These are phyloP conservation scores for Antennarius striatus DNA, from an alignment of 2,113 vertebrate species.

Conservation along the genomic window DNA sequence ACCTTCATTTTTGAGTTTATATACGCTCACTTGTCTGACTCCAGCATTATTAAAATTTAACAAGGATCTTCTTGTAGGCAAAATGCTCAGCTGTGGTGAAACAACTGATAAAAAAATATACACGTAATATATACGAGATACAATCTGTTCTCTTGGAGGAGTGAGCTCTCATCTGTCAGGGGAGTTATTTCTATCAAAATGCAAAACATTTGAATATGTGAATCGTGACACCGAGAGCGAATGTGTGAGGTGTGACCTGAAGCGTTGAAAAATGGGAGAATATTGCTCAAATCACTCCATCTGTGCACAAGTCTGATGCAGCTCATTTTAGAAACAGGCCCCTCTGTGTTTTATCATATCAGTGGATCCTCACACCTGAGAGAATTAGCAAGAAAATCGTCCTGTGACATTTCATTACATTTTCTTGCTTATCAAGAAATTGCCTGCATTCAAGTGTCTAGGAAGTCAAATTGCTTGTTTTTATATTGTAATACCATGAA, in stretches of 20 bases:
- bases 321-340: slow-evolving; percentile 34
- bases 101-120: slow-evolving; percentile 54
- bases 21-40: slow-evolving; percentile 9
- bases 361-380: slow-evolving; percentile 27
- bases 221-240: slow-evolving; percentile 52
- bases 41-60: slow-evolving; percentile 58
- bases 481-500: slow-evolving; percentile 37
- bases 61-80: slow-evolving; percentile 39
- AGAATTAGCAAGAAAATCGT: slow-evolving; percentile 44
- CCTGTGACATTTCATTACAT: slow-evolving; percentile 57
- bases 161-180: slow-evolving; percentile 45
- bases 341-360: slow-evolving; percentile 47
- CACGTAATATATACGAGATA: slow-evolving; percentile 17
- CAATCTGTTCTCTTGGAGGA: slow-evolving; percentile 11
- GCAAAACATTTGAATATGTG: slow-evolving; percentile 59
- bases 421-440: slow-evolving; percentile 36
- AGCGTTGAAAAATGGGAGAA: slow-evolving; percentile 23
- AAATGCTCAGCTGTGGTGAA: slow-evolving; percentile 71
- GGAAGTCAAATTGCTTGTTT: slow-evolving; percentile 36
- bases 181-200: slow-evolving; percentile 68
- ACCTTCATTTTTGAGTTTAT: slow-evolving; percentile 15
- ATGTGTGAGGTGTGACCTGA: slow-evolving; percentile 26
- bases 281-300: slow-evolving; percentile 56
- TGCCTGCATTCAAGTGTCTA: slow-evolving; percentile 28
- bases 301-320: slow-evolving; percentile 54